Conservation (phyloP, 2,888 invertebrate genomes). For the Dorcus parallelipipedus region DNA sequence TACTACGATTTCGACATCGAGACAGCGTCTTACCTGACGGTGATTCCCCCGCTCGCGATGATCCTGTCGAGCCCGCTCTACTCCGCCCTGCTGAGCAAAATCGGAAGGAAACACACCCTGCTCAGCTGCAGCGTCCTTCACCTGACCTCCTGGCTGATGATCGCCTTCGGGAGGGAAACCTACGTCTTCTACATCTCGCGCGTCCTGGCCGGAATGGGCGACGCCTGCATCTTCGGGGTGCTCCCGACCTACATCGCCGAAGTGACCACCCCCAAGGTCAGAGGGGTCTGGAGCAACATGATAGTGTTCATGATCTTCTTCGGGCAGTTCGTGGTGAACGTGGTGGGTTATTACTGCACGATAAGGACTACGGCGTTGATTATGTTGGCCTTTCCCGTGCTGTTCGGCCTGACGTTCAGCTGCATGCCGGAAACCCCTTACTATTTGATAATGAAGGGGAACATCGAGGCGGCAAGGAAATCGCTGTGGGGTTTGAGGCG, state of each 20-base stretch:
- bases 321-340: constrained; percentile 42
- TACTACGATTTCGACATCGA: constrained; percentile 36
- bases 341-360: constrained; percentile 56
- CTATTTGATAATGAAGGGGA: constrained; percentile 34
- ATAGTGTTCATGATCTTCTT: constrained; percentile 31
- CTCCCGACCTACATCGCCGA: constrained; percentile 39
- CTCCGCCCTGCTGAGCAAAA: constrained; percentile 30
- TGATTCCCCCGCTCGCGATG: constrained; percentile 35
- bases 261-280: constrained; percentile 34
- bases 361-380: constrained; percentile 54
- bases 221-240: constrained; percentile 31
- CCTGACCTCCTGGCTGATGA: constrained; percentile 30
- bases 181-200: constrained; percentile 35
- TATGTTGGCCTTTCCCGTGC: constrained; percentile 56
- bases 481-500: constrained; percentile 31
- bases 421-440: constrained; percentile 42
- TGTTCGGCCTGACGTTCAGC: constrained; percentile 54
- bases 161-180: constrained; percentile 29
- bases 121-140: constrained; percentile 35
- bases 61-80: constrained; percentile 30
- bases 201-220: constrained; percentile 33
- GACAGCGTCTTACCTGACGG: constrained; percentile 39
- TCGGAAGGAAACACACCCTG: constrained; percentile 36
- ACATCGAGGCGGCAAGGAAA: constrained; percentile 29
- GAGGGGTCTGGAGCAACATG: constrained; percentile 38